Evolutionary conservation across 2,888 invertebrate species (phyloP), one percentile per base, ranked within the genome.

Genomic region (Orthosia gothica): DNA sequence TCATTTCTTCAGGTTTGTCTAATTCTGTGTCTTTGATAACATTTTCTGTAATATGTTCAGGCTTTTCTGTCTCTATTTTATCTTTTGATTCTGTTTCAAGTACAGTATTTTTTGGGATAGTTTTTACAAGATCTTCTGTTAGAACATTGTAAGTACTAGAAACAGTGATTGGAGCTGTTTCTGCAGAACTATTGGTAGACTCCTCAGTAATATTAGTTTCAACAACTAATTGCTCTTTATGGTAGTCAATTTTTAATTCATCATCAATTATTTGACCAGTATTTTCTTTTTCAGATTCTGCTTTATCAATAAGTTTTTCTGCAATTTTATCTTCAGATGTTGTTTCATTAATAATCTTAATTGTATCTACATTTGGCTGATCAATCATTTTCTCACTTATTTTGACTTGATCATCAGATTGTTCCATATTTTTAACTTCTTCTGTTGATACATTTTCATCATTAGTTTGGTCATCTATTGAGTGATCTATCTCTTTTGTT

Each of bases 1-100:
- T 57, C 23, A 26, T 16, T 26, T 54, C 64, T 50, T 74, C 64
- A 50, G 32, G 32, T 3, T 70, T 72, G 12, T 61, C 47, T 26
- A 26, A 26, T 40, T 52, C 13, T 15, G 20, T 12, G 7, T 18
- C 15, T 18, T n/a, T 13, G 3, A 47, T 40, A 13, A 5, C 5
- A 54, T 15, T 18, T 12, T 49, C 59, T 52, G 49, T 61, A 52
- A 18, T 18, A 52, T 68, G 23, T 32, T 63, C 23, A 54, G 47
- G 15, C 20, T 50, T 18, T n/a, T 64, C 50, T 32, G n/a, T 16
- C 5, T 67, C 68, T 40, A 16, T 12, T 50, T 71, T 64, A 57
- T 45, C 52, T 55, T 52, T 5, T 1, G 20, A 45, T 32, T 59
- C 45, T 7, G 26, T 26, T 40, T 45, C 26, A 45, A 45, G 45